Evolutionary conservation across 1,140 invertebrate genomes (phyloP).

Genomic region (Pogonus chalceus): DNA sequence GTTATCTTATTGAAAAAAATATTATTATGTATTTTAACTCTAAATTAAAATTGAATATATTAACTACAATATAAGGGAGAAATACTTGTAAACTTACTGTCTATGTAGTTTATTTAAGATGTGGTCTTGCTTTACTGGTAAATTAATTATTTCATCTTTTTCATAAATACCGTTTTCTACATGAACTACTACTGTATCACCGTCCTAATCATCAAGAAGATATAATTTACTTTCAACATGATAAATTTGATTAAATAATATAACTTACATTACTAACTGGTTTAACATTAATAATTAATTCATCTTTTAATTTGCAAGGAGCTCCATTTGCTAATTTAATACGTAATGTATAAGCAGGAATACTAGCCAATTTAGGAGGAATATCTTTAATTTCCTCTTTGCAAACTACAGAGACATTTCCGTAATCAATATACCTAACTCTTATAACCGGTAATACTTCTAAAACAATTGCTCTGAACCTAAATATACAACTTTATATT

Average conservation of each 20-base stretch:
- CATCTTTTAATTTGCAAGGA: background rate
- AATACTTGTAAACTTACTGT: background rate
- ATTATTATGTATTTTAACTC: no score
- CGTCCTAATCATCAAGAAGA: background rate
- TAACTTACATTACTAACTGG: background rate
- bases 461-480: background rate
- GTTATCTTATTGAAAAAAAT: background rate
- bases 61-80: no score
- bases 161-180: background rate
- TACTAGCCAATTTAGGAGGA: background rate
- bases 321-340: background rate
- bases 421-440: slow-evolving; percentile 1
- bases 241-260: background rate
- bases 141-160: background rate
- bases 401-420: background rate
- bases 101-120: background rate
- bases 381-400: no score
- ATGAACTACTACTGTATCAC: background rate
- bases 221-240: background rate
- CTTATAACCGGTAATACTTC: background rate
- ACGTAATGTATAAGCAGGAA: background rate
- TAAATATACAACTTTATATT: background rate
- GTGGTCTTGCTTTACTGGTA: background rate
- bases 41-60: no score
- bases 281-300: background rate